phyloP scores from a whole-genome alignment of 2,113 vertebrate species.

The Silurus glanis region DNA sequence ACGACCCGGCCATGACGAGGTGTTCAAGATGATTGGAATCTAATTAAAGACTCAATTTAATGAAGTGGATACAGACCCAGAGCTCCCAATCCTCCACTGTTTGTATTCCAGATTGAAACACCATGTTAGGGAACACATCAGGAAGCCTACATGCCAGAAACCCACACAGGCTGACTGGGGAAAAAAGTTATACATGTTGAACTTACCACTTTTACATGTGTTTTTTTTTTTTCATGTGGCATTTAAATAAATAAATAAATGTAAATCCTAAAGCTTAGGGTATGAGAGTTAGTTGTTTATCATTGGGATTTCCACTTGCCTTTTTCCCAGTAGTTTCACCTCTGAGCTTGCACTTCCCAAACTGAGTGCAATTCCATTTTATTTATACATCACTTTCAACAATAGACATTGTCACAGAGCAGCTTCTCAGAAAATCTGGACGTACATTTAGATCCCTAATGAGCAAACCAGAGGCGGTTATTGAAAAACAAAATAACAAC shows the following conservation, averaged over 20 bases:
- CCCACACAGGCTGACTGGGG: not conserved
- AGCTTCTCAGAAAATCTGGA: not conserved
- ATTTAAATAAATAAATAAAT: not conserved
- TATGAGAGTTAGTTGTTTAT: not conserved
- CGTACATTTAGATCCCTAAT: not conserved
- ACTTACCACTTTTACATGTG: not conserved
- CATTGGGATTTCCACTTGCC: conserved; percentile 18
- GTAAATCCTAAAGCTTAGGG: not conserved
- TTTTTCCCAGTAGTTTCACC: conserved; percentile 6
- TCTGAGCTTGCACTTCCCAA: not conserved
- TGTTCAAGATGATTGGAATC: conserved; percentile 26
- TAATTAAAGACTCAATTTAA: conserved; percentile 29
- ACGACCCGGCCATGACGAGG: conserved; percentile 28
- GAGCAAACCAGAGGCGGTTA: not conserved
- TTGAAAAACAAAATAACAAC: not conserved
- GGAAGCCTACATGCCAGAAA: not conserved
- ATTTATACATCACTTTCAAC: not conserved
- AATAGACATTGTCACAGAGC: conserved; percentile 8
- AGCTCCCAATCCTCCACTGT: not conserved
- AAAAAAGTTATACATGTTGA: not conserved
- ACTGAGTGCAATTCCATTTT: not conserved
- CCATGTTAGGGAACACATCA: not conserved
- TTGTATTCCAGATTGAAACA: not conserved
- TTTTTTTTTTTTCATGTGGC: not conserved
- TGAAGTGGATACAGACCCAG: not conserved